Conservation (phyloP, 2,888 invertebrate genomes). For the Galerucella calmariensis region DNA sequence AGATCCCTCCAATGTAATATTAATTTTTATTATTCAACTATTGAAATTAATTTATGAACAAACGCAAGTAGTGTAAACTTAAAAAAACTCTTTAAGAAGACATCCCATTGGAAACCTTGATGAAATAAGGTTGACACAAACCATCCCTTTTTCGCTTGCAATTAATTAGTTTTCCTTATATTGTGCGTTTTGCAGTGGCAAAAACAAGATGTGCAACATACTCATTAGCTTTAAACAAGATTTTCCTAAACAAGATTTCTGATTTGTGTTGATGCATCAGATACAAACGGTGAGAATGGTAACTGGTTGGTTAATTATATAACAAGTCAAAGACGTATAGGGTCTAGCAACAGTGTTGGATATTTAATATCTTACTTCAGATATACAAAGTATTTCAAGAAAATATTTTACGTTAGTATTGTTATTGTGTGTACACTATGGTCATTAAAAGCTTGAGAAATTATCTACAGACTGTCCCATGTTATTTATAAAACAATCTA, state of each 20-base stretch:
- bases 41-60: too few species aligned
- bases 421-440: background rate
- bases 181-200: background rate
- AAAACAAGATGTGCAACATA: conserved; percentile 1
- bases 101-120: too few species aligned
- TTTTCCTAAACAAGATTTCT: conserved; percentile 8
- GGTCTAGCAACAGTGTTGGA: background rate
- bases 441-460: background rate
- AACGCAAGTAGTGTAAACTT: too few species aligned
- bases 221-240: conserved; percentile 5
- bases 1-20: too few species aligned
- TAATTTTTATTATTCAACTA: too few species aligned
- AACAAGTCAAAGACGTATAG: background rate
- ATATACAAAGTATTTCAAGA: background rate
- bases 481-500: background rate
- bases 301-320: background rate
- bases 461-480: background rate
- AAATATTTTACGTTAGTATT: background rate
- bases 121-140: background rate
- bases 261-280: conserved; percentile 3
- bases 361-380: background rate
- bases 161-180: background rate
- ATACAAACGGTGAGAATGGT: background rate
- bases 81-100: too few species aligned
- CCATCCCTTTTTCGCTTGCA: background rate